phyloP scores from a whole-genome alignment of 1,140 invertebrate genomes.

The Portunus trituberculatus region DNA sequence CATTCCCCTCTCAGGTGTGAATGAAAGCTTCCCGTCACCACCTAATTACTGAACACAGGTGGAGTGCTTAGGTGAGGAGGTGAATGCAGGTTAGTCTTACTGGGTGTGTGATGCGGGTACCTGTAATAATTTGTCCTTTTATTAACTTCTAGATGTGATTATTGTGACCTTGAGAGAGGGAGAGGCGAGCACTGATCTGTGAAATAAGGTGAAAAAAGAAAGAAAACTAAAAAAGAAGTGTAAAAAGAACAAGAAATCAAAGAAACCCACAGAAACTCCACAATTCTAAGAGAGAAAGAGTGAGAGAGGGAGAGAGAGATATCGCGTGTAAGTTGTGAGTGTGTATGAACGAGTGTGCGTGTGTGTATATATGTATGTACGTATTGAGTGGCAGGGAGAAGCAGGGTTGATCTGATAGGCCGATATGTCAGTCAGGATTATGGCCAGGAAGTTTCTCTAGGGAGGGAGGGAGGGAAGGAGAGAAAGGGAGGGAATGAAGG shows the following conservation, averaged over 20 bases:
- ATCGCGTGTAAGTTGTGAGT: not conserved
- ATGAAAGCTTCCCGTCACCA: too few species aligned
- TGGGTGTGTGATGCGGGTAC: too few species aligned
- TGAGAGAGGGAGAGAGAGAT: slow-evolving; percentile 6
- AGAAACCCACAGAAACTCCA: not conserved
- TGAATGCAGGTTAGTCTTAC: too few species aligned
- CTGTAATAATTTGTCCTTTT: too few species aligned
- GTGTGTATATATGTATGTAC: slow-evolving; percentile 1
- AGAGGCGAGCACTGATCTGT: too few species aligned
- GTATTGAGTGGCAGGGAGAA: not conserved
- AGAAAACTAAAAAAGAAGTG: not conserved
- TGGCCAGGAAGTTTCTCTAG: not conserved
- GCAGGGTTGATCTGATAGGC: slow-evolving; percentile 57
- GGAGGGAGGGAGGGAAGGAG: slow-evolving; percentile 35
- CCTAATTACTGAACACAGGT: too few species aligned
- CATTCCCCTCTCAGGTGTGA: too few species aligned
- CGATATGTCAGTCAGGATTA: slow-evolving; percentile 62
- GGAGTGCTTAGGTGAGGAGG: too few species aligned
- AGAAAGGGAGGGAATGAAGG: not conserved
- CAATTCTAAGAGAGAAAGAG: not conserved
- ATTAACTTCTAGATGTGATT: too few species aligned
- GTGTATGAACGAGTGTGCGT: not conserved
- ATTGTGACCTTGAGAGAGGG: too few species aligned
- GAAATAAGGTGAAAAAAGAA: too few species aligned
- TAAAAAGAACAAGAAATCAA: not conserved